Evolutionary conservation across 2,888 invertebrate species (phyloP), one percentile per base, ranked within the genome.

Genomic region (Peribatodes rhomboidaria): DNA sequence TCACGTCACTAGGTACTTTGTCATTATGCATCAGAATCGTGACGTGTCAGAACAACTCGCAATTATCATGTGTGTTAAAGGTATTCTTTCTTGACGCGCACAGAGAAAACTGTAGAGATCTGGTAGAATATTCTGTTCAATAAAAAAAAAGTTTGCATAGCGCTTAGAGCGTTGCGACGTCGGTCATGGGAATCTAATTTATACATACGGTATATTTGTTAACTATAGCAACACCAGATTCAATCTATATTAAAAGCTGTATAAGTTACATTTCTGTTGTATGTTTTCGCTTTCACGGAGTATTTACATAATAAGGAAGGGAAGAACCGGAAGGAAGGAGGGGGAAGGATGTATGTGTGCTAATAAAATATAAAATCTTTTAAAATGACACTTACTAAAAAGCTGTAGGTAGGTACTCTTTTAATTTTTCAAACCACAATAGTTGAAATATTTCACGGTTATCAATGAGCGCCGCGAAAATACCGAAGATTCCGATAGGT

Each of bases 31-130:
- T 89, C 92, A 86, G 90, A 87, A 89, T 92, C 92, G 93, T 93
- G 92, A 93, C 90, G 93, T 92, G 92, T 87, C 89, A 82, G 92
- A 91, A 93, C 91, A 90, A 89, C 89, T 90, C 83, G 88, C 92
- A 92, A 92, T 92, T 92, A 92, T 92, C 90, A 88, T 90, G 90
- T 92, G 90, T 93, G 91, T 92, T 87, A 91, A 92, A 92, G 91
- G 90, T 91, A 92, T 92, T 91, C 88, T 88, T 90, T 87, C 82
- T 71, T 85, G 87, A 81, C 79, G 71, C 67, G 87, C 69, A 87
- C 87, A 89, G 69, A 41, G 80, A 83, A 82, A 69, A 61, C 67
- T 62, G 61, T 85, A 77, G 78, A 90, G 89, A 79, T 33, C 82
- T 50, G 33, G 61, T 62, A 10, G 55, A 66, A 50, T 27, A 47